phyloP scores from a whole-genome alignment of 2,113 vertebrate species.

The Callaeas wilsoni region DNA sequence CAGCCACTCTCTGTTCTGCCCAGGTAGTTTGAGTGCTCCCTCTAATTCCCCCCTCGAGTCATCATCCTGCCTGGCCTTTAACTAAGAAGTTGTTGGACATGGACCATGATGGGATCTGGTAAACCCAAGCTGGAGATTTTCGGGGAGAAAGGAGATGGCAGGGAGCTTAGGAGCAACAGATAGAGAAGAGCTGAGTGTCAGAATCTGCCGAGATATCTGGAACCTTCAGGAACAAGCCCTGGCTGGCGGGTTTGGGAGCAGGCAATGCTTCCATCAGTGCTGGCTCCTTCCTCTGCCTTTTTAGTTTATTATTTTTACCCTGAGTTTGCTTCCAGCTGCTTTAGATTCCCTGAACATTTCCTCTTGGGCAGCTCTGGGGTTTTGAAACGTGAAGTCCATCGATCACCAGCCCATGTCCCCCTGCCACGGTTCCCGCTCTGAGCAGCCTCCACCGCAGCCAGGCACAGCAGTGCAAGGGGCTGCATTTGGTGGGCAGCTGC shows the following conservation, averaged over 20 bases:
- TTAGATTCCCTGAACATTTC: background rate
- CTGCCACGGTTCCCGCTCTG: background rate
- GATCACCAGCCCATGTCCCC: background rate
- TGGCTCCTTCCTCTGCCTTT: background rate
- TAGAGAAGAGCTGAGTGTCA: background rate
- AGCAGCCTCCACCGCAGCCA: background rate
- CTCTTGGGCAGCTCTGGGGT: background rate
- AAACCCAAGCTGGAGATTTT: background rate
- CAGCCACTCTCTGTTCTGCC: background rate
- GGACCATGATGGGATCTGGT: rapidly evolving
- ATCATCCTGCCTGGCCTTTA: background rate
- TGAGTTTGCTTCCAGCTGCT: background rate
- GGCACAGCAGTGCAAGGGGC: background rate
- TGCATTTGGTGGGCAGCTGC: background rate
- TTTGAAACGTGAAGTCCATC: background rate
- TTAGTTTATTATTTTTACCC: background rate
- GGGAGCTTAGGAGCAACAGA: background rate
- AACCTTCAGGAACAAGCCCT: background rate
- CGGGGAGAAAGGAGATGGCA: rapidly evolving
- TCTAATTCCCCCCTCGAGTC: rapidly evolving
- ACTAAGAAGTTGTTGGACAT: rapidly evolving
- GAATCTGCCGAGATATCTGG: background rate
- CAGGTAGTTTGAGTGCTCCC: background rate
- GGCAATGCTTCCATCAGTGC: background rate
- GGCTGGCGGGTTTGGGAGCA: rapidly evolving